Percentiles rank a stretch among this genome's conserved stretches.
phyloP scores from a whole-genome alignment of 2,113 vertebrate species.

The Perca fluviatilis region DNA sequence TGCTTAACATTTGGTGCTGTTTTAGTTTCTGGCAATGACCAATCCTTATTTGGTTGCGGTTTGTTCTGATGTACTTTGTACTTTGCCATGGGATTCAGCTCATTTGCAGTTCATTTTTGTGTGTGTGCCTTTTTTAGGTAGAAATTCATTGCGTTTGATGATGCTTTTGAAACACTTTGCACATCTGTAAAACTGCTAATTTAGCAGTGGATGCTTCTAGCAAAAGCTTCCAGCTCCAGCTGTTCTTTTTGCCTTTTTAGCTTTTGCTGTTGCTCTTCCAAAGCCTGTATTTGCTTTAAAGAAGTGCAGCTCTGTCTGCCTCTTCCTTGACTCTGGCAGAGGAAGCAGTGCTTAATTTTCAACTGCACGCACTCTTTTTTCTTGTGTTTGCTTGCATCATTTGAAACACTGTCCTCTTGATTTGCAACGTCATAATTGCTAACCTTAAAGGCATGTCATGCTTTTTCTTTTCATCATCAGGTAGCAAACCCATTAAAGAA shows the following conservation, averaged over 20 bases:
- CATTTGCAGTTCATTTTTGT: background rate
- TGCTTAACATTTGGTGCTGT: background rate
- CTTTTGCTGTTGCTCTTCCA: too few relatives aligned
- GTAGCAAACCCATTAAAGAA: background rate
- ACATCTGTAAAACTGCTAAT: too few relatives aligned
- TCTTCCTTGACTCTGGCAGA: too few relatives aligned
- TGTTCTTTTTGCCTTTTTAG: background rate
- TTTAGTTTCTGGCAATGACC: background rate
- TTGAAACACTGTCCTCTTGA: background rate
- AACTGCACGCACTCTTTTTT: background rate
- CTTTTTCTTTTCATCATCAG: background rate
- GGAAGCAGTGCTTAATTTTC: background rate
- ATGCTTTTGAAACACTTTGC: too few relatives aligned
- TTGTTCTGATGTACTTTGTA: background rate
- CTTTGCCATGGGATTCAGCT: background rate
- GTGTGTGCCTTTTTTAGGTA: too few relatives aligned
- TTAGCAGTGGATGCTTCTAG: too few relatives aligned
- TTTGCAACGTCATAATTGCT: background rate
- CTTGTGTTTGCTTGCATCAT: background rate
- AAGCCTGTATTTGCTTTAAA: too few relatives aligned
- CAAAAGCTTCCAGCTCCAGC: too few relatives aligned
- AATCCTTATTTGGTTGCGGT: background rate
- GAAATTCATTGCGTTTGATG: too few relatives aligned
- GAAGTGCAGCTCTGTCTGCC: too few relatives aligned
- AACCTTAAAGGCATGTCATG: background rate